phyloP scores from a whole-genome alignment of 1,140 invertebrate genomes.

The Heliothis virescens region DNA sequence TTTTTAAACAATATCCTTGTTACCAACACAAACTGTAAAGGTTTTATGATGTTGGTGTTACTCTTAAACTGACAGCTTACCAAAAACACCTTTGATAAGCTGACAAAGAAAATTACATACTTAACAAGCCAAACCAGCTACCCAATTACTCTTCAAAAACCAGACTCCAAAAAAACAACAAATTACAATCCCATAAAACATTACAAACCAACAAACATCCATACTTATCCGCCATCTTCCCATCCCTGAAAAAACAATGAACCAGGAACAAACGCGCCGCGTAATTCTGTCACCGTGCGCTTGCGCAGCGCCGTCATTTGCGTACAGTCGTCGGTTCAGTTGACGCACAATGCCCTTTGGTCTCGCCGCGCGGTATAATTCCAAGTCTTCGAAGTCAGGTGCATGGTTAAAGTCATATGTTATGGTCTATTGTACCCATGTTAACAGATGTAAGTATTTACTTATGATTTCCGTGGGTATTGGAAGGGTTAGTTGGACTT shows the following conservation, averaged over 20 bases:
- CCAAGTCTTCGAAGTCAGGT: slow-evolving; percentile 27
- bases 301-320: slow-evolving; percentile 8
- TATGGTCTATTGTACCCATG: slow-evolving; percentile 27
- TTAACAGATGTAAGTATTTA: slow-evolving; percentile 13
- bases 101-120: too few species aligned
- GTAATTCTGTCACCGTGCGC: slow-evolving; percentile 33
- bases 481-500: not conserved
- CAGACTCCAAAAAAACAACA: not conserved
- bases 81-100: too few species aligned
- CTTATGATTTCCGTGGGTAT: slow-evolving; percentile 29
- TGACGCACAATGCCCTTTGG: slow-evolving; percentile 38
- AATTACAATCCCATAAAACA: slow-evolving; percentile 1
- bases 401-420: slow-evolving; percentile 18
- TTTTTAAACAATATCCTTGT: too few species aligned
- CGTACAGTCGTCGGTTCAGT: not conserved
- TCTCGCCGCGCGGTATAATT: slow-evolving; percentile 23
- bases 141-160: not conserved
- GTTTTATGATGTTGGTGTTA: too few species aligned
- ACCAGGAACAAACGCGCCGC: slow-evolving; percentile 25
- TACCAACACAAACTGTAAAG: too few species aligned
- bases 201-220: not conserved
- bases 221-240: slow-evolving; percentile 21
- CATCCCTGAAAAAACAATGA: slow-evolving; percentile 37
- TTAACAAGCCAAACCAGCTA: not conserved
- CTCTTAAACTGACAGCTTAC: too few species aligned